phyloP scores from a whole-genome alignment of 2,888 invertebrate species.

The Trissolcus japonicus region DNA sequence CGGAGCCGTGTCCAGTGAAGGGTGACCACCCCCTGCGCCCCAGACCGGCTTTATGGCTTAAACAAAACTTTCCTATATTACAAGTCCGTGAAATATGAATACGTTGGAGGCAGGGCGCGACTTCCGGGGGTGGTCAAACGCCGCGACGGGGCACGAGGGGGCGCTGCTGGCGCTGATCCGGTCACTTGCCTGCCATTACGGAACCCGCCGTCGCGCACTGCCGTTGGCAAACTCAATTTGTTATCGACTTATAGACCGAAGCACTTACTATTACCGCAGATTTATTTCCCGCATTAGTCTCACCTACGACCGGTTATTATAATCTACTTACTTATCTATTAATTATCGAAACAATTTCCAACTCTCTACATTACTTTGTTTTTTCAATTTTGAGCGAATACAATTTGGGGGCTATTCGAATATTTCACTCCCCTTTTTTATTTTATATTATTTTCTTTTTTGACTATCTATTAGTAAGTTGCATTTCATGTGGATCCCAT shows the following conservation, averaged over 20 bases:
- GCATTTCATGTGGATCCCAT: too few relatives aligned
- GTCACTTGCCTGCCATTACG: slow-evolving; percentile 75
- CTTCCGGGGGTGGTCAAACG: slow-evolving; percentile 52
- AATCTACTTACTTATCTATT: slow-evolving; percentile 70
- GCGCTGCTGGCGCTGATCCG: slow-evolving; percentile 64
- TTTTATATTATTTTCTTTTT: too few relatives aligned
- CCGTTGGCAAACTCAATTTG: slow-evolving; percentile 75
- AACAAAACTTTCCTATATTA: slow-evolving; percentile 75
- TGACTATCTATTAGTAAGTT: too few relatives aligned
- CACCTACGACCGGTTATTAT: slow-evolving; percentile 63
- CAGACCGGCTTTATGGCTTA: slow-evolving; percentile 73
- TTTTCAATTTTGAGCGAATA: background rate
- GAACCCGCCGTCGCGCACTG: slow-evolving; percentile 64
- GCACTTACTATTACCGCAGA: slow-evolving; percentile 76
- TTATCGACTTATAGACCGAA: slow-evolving; percentile 76
- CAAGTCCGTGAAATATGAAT: slow-evolving; percentile 75
- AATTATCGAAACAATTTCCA: slow-evolving; percentile 65
- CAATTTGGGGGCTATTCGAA: background rate
- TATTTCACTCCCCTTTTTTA: too few relatives aligned
- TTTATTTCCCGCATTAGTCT: slow-evolving; percentile 75
- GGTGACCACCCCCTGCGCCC: slow-evolving; percentile 62
- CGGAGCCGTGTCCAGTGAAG: slow-evolving; percentile 63
- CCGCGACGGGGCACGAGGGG: slow-evolving; percentile 23
- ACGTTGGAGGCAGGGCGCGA: slow-evolving; percentile 65
- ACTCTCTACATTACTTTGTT: slow-evolving; percentile 1